These are phyloP conservation scores for Artemia sinica DNA, from an alignment of 2,888 invertebrate species.

Conservation along the genomic window DNA sequence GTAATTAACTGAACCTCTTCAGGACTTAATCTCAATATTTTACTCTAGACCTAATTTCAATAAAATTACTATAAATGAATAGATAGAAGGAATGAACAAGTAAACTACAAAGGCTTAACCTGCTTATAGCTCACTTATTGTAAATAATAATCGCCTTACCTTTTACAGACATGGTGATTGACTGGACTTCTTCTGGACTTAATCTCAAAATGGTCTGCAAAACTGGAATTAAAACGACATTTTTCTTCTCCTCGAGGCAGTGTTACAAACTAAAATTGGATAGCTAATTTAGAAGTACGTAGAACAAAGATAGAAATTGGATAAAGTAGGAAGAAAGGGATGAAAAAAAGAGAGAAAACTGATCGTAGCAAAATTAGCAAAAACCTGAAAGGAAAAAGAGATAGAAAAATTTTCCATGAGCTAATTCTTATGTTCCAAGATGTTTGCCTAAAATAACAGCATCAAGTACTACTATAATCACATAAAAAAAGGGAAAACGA, in stretches of 20 bases:
- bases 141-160: not conserved
- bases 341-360: not conserved
- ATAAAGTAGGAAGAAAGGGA: constrained; percentile 10
- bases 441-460: too few relatives aligned
- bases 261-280: constrained; percentile 56
- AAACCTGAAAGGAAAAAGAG: not conserved
- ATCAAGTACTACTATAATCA: too few relatives aligned
- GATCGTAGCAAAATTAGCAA: not conserved
- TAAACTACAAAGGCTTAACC: too few relatives aligned
- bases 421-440: too few relatives aligned
- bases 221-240: constrained; percentile 70
- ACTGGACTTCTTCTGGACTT: constrained; percentile 52
- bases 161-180: constrained; percentile 7
- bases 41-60: too few relatives aligned
- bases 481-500: too few relatives aligned
- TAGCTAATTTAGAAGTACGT: too few relatives aligned
- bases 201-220: constrained; percentile 79
- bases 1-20: not conserved
- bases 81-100: too few relatives aligned
- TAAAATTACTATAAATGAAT: too few relatives aligned
- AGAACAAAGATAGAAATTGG: constrained; percentile 17
- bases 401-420: too few relatives aligned
- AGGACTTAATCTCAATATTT: too few relatives aligned
- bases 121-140: too few relatives aligned
- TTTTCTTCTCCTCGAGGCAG: constrained; percentile 70